A percentile compares a stretch with the other conserved stretches of the same genome.
These are phyloP conservation scores for Campoplex nolae DNA, from an alignment of 2,888 invertebrate species.

Conservation along the genomic window DNA sequence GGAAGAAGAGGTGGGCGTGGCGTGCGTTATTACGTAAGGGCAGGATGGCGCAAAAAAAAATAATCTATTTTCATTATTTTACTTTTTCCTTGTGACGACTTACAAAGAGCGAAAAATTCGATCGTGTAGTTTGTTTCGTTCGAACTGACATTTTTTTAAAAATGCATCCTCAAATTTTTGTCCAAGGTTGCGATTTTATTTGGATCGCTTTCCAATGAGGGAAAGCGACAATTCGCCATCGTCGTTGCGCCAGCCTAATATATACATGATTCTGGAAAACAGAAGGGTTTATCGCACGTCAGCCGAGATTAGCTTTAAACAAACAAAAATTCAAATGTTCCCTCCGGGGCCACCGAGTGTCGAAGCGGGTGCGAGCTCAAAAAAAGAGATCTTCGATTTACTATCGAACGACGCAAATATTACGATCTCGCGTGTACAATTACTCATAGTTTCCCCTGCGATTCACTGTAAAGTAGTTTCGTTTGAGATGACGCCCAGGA, in stretches of 20 bases:
- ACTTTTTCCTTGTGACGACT: neutral
- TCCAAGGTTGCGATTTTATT: neutral
- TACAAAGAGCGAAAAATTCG: neutral
- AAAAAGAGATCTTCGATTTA: conserved; percentile 37
- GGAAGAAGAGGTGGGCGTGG: conserved; percentile 29
- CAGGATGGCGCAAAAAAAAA: conserved; percentile 24
- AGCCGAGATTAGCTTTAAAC: conserved; percentile 67
- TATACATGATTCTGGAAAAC: conserved; percentile 24
- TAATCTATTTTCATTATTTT: neutral
- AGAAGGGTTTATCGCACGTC: conserved; percentile 40
- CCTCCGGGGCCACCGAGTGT: conserved; percentile 40
- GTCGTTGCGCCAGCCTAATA: conserved; percentile 31
- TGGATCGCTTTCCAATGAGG: neutral
- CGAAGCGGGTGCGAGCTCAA: conserved; percentile 28
- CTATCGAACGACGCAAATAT: conserved; percentile 32
- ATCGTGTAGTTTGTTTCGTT: neutral
- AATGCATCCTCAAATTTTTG: neutral
- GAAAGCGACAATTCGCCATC: neutral
- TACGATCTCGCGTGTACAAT: conserved; percentile 38
- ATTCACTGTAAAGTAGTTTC: conserved; percentile 69
- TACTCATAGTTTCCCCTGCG: conserved; percentile 14
- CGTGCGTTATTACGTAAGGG: conserved; percentile 25
- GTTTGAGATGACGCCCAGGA: conserved; percentile 62
- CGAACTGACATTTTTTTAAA: neutral
- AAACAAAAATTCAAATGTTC: conserved; percentile 40